Base-by-base conservation (phyloP, 2,797 vertebrate species). In the Malacoraja senta region DNA sequence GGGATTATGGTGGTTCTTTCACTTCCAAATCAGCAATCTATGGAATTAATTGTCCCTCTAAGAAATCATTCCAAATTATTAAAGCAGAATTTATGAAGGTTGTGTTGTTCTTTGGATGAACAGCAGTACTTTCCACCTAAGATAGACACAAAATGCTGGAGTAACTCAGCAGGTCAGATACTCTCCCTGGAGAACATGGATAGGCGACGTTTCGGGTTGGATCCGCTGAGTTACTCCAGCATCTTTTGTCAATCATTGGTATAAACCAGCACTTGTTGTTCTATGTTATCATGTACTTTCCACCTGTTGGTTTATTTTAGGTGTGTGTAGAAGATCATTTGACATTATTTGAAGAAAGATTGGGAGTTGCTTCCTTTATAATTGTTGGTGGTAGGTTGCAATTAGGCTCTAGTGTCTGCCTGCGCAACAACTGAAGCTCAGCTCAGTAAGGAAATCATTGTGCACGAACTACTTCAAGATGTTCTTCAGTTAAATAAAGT, bases 401-500 rank as follows among this genome's bases (percentile, higher is more conserved):
- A 35, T 19, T 68, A 19, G 15, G n/a, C 61, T 88, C n/a, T n/a
- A 32, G n/a, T 68, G 61, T 68, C 63, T 68, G 61, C n/a, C 61
- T 35, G 10, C 63, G 68, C 3, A 88, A 68, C 13, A 8, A 0
- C 29, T n/a, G n/a, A n/a, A 8, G 8, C 84, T 35, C 17, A 17
- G 65, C 84, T 65, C 68, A 0, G 61, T 35, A 32, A 65, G 63
- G 15, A 88, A 88, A 32, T 88, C 84, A 68, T 88, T 86, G 83
- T 65, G 83, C 9, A 86, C 3, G 58, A 86, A 86, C 29, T 86
- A 29, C 61, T 86, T 86, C 83, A 86, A 86, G 83, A 86, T 86
- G 83, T 86, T 68, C 68, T 63, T 35, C 29, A 35, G 35, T 65
- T 65, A 19, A 72, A 88, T 88, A n/a, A 88, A 3, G 61, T 68